Evolutionary conservation across 92 coral and sea anemone genomes (phyloP).

Genomic region (Isaurus tuberculatus): DNA sequence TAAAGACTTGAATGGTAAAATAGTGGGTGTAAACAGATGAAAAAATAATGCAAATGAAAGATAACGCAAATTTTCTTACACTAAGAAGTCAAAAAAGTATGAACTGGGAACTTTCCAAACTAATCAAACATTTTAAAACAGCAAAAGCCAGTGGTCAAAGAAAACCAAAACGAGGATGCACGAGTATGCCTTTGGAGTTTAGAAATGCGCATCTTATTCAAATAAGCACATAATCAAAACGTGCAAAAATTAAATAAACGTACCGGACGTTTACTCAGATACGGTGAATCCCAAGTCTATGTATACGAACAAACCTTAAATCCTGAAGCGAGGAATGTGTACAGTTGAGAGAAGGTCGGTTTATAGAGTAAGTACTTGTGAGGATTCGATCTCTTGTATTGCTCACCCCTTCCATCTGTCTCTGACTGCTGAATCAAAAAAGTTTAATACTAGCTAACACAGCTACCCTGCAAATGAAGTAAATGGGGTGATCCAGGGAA

Average conservation of each 20-base stretch:
- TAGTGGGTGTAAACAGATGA: too few species aligned
- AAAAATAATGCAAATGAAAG: too few species aligned
- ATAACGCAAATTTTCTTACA: too few species aligned
- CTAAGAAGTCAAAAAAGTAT: too few species aligned
- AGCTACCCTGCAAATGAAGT: background rate
- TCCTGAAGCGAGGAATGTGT: slow-evolving; percentile 94
- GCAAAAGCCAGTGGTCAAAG: background rate
- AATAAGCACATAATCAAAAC: background rate
- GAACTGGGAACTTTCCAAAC: too few species aligned
- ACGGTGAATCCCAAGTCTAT: too few species aligned
- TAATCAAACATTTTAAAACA: too few species aligned
- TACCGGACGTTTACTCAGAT: too few species aligned
- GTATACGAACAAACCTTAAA: slow-evolving; percentile 82
- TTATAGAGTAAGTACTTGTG: slow-evolving; percentile 96
- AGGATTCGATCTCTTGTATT: slow-evolving; percentile 85
- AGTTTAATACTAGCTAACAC: background rate
- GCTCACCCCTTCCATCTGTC: slow-evolving; percentile 46
- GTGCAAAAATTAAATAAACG: too few species aligned
- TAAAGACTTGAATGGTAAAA: too few species aligned
- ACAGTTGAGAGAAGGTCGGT: slow-evolving; percentile 87
- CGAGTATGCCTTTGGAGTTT: background rate
- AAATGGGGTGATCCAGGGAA: too few species aligned
- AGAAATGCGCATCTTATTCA: background rate
- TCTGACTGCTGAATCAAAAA: slow-evolving; percentile 40
- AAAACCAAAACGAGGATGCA: background rate